Evolutionary conservation across 2,113 vertebrate species (phyloP), one percentile per base, ranked within the genome.

Genomic region (Nothoprocta perdicaria): DNA sequence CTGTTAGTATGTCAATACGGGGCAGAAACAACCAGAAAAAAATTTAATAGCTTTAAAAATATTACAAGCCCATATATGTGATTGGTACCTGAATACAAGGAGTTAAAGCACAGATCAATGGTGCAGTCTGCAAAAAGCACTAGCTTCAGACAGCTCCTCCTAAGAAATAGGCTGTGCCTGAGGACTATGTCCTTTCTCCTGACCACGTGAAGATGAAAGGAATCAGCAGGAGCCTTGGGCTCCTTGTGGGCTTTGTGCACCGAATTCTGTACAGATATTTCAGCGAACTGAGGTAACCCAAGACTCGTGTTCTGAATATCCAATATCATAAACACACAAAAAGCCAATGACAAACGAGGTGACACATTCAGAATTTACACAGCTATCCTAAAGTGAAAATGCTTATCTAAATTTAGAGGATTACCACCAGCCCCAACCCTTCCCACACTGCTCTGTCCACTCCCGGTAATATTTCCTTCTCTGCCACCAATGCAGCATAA

Each of bases 401-500:
- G 0, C 46, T 93, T 84, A 73, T 33, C 84, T 74, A n/a, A 76
- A 17, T 84, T 84, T 80, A 84, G 62, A 86, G 74, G 78, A 86
- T 92, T 92, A 88, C 26, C 29, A 29, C 15, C 77, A 84, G 58
- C 24, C 78, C 69, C 74, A 73, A 46, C 84, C 45, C 80, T 81
- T 68, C 74, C 69, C 48, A 63, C 11, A 17, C 16, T 8, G 58
- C 80, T 79, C 84, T 84, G 48, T 22, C 58, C 40, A n/a, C 45
- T 84, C 90, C 27, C 53, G 35, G 62, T 35, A 85, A 16, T 89
- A 88, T 60, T 90, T 92, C 75, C 71, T 73, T 88, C 84, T 46
- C 86, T 1, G 3, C 16, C 58, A 86, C 60, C 80, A 45, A 41
- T 63, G 50, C 67, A 86, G 75, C 60, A 69, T 85, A 94, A 96